phyloP scores from a whole-genome alignment of 2,888 invertebrate genomes.

The Dicyrtomina minuta region DNA sequence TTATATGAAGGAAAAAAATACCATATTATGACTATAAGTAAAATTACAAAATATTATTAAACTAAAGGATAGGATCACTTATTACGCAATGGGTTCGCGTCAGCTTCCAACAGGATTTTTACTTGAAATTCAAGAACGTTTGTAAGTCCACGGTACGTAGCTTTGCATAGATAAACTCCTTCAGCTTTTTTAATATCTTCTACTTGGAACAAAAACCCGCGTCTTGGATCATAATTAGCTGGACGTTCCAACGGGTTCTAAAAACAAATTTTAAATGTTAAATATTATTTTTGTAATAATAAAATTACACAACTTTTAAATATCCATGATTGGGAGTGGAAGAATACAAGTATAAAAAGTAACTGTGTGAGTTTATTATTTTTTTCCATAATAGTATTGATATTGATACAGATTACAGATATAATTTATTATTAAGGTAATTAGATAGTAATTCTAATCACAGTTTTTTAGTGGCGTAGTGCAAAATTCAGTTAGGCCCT shows the following conservation, averaged over 20 bases:
- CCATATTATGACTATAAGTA: neutral
- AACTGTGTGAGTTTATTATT: no score
- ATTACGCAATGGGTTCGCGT: neutral
- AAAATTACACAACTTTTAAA: no score
- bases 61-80: neutral
- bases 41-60: neutral
- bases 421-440: no score
- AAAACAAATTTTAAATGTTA: slow-evolving; percentile 7
- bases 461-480: no score
- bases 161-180: slow-evolving; percentile 25
- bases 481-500: no score
- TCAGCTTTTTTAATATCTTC: slow-evolving; percentile 5
- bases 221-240: slow-evolving; percentile 22
- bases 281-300: neutral
- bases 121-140: slow-evolving; percentile 25
- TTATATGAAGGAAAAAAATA: neutral
- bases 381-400: no score
- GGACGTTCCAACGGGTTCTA: slow-evolving; percentile 18
- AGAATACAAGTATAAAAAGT: no score
- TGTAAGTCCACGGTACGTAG: slow-evolving; percentile 16
- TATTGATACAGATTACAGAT: no score
- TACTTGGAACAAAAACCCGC: slow-evolving; percentile 21
- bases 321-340: no score
- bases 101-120: neutral
- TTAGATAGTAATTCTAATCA: no score